These are phyloP conservation scores for Macrostomum lignano DNA, from an alignment of 1,140 invertebrate genomes.

Conservation along the genomic window DNA sequence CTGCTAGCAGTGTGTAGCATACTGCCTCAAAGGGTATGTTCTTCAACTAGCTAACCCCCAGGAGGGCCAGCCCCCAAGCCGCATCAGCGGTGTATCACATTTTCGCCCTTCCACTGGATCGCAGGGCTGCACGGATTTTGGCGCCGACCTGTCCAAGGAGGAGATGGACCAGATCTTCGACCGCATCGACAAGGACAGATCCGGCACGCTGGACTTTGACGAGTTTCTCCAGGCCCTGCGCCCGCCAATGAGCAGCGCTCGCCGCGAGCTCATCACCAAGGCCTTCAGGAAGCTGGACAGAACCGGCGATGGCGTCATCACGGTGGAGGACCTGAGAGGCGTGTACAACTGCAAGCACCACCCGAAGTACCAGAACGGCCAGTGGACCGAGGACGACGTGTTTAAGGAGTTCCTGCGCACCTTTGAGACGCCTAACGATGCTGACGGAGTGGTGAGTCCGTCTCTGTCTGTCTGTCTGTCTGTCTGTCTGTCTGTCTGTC, in stretches of 20 bases:
- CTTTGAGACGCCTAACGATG: conserved; percentile 47
- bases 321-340: conserved; percentile 45
- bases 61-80: too few species aligned
- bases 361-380: conserved; percentile 54
- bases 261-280: too few species aligned
- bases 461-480: too few species aligned
- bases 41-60: too few species aligned
- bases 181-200: conserved; percentile 46
- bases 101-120: too few species aligned
- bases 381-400: conserved; percentile 56
- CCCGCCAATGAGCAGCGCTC: too few species aligned
- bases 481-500: too few species aligned
- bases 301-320: conserved; percentile 33
- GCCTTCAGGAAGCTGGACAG: not conserved
- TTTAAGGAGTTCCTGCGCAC: conserved; percentile 52
- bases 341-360: conserved; percentile 51
- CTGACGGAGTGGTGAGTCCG: conserved; percentile 44
- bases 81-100: too few species aligned
- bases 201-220: conserved; percentile 50
- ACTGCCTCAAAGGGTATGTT: too few species aligned
- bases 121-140: conserved; percentile 45
- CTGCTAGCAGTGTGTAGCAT: too few species aligned
- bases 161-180: conserved; percentile 39
- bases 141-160: conserved; percentile 32
- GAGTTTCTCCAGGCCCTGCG: conserved; percentile 51